Percentiles rank a stretch among this genome's conserved stretches.
phyloP scores from a whole-genome alignment of 2,888 invertebrate species.

The Auanema freiburgensis region DNA sequence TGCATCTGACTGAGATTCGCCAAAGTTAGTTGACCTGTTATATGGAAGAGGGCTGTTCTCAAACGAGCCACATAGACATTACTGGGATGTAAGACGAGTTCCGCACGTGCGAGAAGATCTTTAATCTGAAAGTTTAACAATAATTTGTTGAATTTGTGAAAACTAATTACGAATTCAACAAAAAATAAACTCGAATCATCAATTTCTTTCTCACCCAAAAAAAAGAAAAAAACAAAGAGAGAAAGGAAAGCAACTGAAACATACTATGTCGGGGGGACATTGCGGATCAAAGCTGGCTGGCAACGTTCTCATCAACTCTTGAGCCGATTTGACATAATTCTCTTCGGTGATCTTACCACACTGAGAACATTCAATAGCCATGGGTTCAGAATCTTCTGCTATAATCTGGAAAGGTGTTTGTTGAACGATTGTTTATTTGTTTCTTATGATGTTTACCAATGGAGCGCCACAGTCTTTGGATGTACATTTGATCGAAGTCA shows the following conservation, averaged over 20 bases:
- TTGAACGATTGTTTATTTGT: background rate
- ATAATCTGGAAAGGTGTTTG: slow-evolving; percentile 25
- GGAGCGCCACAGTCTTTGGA: slow-evolving; percentile 48
- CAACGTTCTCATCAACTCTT: slow-evolving; percentile 51
- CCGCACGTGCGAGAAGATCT: slow-evolving; percentile 41
- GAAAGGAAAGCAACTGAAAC: slow-evolving; percentile 11
- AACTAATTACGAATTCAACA: no score
- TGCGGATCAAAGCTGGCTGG: slow-evolving; percentile 50
- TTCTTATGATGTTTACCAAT: slow-evolving; percentile 27
- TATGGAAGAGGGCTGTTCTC: slow-evolving; percentile 53
- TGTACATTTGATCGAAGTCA: slow-evolving; percentile 51
- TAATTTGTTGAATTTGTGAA: no score
- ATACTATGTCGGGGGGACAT: slow-evolving; percentile 42
- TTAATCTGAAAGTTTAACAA: slow-evolving; percentile 27
- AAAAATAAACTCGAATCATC: no score
- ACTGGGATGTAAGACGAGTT: slow-evolving; percentile 50
- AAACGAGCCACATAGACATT: slow-evolving; percentile 60
- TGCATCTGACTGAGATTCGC: slow-evolving; percentile 49
- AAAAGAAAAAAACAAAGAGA: background rate
- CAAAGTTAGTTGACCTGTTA: slow-evolving; percentile 48
- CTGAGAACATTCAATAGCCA: slow-evolving; percentile 50
- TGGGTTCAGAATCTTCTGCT: slow-evolving; percentile 46
- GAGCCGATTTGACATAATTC: slow-evolving; percentile 36
- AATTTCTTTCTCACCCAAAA: no score
- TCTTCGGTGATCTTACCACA: slow-evolving; percentile 44